Percentiles rank a stretch among this genome's conserved stretches.
phyloP scores from a whole-genome alignment of 2,797 vertebrate genomes.

The Poeciliopsis turneri region DNA sequence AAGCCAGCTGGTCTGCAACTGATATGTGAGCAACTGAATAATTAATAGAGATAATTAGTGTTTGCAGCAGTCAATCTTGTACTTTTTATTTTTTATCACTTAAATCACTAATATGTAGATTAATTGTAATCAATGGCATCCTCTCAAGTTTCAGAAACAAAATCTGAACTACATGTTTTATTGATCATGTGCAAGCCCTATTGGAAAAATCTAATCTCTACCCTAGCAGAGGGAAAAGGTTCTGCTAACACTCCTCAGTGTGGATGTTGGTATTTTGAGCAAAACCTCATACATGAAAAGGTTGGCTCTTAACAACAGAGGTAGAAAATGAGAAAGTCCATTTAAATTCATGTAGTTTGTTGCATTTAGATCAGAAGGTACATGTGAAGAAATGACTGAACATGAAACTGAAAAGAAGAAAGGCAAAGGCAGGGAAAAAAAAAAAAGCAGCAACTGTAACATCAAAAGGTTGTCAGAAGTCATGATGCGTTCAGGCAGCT shows the following conservation, averaged over 20 bases:
- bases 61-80: background rate
- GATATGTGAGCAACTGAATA: constrained; percentile 1
- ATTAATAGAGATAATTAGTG: background rate
- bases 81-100: background rate
- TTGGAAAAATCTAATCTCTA: background rate
- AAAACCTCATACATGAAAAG: no score
- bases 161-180: background rate
- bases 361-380: background rate
- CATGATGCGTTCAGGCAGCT: background rate
- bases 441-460: background rate
- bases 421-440: background rate
- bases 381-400: background rate
- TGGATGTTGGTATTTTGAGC: no score
- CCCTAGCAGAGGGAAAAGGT: background rate
- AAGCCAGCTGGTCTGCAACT: background rate
- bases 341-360: background rate
- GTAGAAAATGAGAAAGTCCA: background rate
- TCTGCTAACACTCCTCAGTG: no score
- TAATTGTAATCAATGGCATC: background rate
- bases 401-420: background rate
- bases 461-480: background rate
- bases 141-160: background rate
- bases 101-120: background rate
- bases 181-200: background rate
- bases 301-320: no score